Conservation (phyloP, 2,113 vertebrate species). For the Heterotilapia buettikoferi region DNA sequence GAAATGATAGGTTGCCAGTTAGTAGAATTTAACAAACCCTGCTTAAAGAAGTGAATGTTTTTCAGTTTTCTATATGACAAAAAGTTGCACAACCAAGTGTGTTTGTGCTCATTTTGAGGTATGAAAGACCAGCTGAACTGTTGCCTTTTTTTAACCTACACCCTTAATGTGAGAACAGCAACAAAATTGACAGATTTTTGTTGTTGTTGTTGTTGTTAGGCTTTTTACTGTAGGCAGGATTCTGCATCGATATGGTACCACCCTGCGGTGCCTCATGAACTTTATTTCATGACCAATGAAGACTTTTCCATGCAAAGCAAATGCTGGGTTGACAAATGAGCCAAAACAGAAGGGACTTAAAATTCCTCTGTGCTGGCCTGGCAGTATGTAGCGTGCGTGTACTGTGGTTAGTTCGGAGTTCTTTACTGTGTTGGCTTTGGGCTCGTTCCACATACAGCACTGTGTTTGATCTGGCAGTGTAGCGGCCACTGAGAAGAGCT, state of each 20-base stretch:
- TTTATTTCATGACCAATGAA: conserved; percentile 27
- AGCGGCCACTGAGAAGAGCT: conserved; percentile 32
- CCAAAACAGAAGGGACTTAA: conserved; percentile 18
- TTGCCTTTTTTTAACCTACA: background rate
- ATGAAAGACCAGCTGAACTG: background rate
- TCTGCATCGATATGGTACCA: background rate
- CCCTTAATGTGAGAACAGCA: background rate
- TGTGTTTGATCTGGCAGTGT: conserved; percentile 49
- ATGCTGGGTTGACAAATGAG: conserved; percentile 25
- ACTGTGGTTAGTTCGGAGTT: conserved; percentile 30
- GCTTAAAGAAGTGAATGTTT: background rate
- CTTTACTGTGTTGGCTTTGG: conserved; percentile 54
- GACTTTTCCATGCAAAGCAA: conserved; percentile 13
- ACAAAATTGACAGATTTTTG: background rate
- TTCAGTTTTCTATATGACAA: background rate
- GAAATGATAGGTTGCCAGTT: background rate
- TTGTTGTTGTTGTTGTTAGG: background rate
- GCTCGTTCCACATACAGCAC: conserved; percentile 29
- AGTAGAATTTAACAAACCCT: background rate
- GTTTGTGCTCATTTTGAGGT: background rate
- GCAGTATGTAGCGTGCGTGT: conserved; percentile 18
- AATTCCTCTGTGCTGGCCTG: conserved; percentile 21
- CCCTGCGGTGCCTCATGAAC: background rate
- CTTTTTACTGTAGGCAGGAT: background rate
- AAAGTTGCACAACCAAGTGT: background rate